Evolutionary conservation across 2,113 vertebrate genomes (phyloP).

Genomic region (Bucco capensis): DNA sequence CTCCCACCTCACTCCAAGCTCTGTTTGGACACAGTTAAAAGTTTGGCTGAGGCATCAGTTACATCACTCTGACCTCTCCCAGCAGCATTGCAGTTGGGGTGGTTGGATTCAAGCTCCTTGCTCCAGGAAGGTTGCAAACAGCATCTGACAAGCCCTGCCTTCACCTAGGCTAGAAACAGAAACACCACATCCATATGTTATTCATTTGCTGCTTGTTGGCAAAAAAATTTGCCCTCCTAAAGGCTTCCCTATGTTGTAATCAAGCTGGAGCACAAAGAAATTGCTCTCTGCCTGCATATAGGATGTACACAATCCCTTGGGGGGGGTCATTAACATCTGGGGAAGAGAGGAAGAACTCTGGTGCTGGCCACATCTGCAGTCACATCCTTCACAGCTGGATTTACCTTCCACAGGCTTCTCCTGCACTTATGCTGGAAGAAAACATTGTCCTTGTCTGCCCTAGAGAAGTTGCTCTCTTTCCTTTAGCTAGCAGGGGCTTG

Average conservation of each 20-base stretch:
- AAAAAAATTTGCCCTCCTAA: background rate
- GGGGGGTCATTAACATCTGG: background rate
- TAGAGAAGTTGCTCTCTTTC: background rate
- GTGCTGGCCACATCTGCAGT: background rate
- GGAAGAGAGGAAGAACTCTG: background rate
- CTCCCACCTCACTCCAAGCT: too few relatives aligned
- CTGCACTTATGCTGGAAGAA: background rate
- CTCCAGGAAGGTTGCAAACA: background rate
- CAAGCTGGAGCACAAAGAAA: conserved; percentile 36
- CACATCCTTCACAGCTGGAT: background rate
- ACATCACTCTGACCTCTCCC: background rate
- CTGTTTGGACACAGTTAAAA: background rate
- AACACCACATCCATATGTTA: background rate
- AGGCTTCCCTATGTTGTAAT: background rate
- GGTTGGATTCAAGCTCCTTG: background rate
- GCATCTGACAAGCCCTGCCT: background rate
- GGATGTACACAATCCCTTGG: background rate
- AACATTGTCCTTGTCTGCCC: background rate
- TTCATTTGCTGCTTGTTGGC: conserved; percentile 21
- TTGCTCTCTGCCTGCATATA: background rate
- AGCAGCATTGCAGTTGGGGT: background rate
- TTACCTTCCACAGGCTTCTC: background rate
- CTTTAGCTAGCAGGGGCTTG: background rate
- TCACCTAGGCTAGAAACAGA: background rate
- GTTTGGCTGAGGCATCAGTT: background rate